Evolutionary conservation across 2,888 invertebrate genomes (phyloP), one percentile per base, ranked within the genome.

Genomic region (Pachydiplax longipennis): DNA sequence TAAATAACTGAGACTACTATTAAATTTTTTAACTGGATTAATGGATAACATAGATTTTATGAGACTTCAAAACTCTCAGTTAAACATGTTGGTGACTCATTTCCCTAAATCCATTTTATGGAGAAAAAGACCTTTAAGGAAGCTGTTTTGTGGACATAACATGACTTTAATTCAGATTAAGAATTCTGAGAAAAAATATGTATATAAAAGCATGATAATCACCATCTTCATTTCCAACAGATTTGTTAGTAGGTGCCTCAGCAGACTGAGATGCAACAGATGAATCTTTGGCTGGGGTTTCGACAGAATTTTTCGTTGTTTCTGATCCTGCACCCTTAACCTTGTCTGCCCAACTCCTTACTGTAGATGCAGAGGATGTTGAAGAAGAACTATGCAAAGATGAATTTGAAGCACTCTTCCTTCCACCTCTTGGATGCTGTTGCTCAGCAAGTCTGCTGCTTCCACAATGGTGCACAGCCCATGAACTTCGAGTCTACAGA

Each of bases 281-380:
- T 6, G 73, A 65, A 25, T 83, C 82, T 91, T 92, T 91, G 81
- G 91, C n/a, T 92, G 92, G 40, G 90, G 91, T 25, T 18, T 61
- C 90, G 3, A 58, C 22, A 4, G 48, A 80, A 12, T 90, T 81
- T 31, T 81, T 90, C n/a, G 83, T 35, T 15, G 18, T 61, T 44
- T 90, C 91, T 10, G 91, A 92, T 4, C 40, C 53, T 5, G 94
- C 94, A 61, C 87, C 87, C 91, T 93, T 93, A 31, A 94, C 94
- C 91, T 93, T 93, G 92, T 94, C 94, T 31, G 94, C 94, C 94
- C 94, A 94, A 91, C 94, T 94, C 92, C 93, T 93, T 31, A 92
- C 91, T 12, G 92, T 92, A 1, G 93, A 92, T 10, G 92, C 92
- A 58, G 92, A 92, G 91, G 92, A 92, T 10, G 93, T 92, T 8